Conservation (phyloP, 2,797 vertebrate genomes). For the Moxostoma hubbsi region DNA sequence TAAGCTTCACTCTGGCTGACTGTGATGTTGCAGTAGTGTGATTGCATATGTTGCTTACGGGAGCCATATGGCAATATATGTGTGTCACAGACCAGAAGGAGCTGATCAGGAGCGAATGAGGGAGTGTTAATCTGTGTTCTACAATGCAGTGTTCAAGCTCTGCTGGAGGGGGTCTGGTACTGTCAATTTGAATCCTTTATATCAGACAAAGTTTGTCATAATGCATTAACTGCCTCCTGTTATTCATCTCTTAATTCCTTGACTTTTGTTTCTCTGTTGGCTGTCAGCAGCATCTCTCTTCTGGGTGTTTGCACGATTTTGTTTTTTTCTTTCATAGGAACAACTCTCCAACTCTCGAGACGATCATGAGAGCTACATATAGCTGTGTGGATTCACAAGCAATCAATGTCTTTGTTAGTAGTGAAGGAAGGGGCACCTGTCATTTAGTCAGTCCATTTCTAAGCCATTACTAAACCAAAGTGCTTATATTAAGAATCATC, state of each 20-base stretch:
- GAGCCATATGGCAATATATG: constrained; percentile 18
- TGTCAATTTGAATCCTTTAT: constrained; percentile 44
- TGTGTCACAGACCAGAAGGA: constrained; percentile 25
- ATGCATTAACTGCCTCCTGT: constrained; percentile 27
- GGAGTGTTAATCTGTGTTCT: constrained; percentile 46
- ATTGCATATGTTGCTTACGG: constrained; percentile 10
- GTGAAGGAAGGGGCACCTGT: not conserved
- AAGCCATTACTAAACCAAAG: constrained; percentile 13
- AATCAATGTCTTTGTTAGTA: not conserved
- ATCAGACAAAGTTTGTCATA: constrained; percentile 36
- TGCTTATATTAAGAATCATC: not conserved
- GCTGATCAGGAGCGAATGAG: constrained; percentile 32
- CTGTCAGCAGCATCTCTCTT: constrained; percentile 28
- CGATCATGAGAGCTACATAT: constrained; percentile 19
- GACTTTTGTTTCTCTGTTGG: constrained; percentile 13
- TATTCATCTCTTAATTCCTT: constrained; percentile 12
- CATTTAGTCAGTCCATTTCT: not conserved
- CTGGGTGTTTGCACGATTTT: not conserved
- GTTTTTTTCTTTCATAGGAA: not conserved
- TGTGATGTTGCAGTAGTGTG: constrained; percentile 7
- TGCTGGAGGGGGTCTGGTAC: constrained; percentile 33
- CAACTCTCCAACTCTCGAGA: constrained; percentile 16
- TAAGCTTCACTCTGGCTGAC: not conserved
- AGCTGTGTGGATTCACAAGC: not conserved
- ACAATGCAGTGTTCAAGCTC: constrained; percentile 41